These are phyloP conservation scores for Laothoe populi DNA, from an alignment of 2,888 invertebrate genomes.

Conservation along the genomic window DNA sequence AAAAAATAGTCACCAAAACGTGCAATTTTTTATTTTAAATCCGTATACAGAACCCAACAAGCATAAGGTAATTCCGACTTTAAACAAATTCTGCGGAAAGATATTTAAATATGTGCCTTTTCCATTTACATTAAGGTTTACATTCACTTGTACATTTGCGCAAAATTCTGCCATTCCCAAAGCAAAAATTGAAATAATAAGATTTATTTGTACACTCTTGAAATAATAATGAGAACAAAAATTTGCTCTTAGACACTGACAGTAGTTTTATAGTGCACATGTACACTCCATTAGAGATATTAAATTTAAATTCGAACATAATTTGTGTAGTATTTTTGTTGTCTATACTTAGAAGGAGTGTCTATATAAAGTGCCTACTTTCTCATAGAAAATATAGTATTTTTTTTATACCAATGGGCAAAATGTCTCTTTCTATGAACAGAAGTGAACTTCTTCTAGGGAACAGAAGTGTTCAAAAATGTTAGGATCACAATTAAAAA, in stretches of 20 bases:
- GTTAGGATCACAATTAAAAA: no score
- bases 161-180: conserved; percentile 33
- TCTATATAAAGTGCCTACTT: no score
- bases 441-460: no score
- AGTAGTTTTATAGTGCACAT: conserved; percentile 22
- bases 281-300: not conserved
- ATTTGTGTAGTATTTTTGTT: not conserved
- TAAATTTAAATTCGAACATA: conserved; percentile 5
- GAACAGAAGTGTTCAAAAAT: no score
- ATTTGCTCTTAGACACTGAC: conserved; percentile 14
- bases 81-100: not conserved
- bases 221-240: conserved; percentile 54
- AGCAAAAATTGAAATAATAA: conserved; percentile 66
- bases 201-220: conserved; percentile 59
- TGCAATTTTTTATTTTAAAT: not conserved
- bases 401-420: no score
- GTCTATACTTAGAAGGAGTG: not conserved
- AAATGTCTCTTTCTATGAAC: no score
- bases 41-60: not conserved
- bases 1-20: not conserved
- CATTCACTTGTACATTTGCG: not conserved
- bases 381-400: no score
- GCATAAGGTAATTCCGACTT: not conserved
- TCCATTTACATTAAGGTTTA: not conserved
- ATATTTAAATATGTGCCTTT: not conserved